Conservation (phyloP, 2,113 vertebrate species). For the Turdus rufiventris region DNA sequence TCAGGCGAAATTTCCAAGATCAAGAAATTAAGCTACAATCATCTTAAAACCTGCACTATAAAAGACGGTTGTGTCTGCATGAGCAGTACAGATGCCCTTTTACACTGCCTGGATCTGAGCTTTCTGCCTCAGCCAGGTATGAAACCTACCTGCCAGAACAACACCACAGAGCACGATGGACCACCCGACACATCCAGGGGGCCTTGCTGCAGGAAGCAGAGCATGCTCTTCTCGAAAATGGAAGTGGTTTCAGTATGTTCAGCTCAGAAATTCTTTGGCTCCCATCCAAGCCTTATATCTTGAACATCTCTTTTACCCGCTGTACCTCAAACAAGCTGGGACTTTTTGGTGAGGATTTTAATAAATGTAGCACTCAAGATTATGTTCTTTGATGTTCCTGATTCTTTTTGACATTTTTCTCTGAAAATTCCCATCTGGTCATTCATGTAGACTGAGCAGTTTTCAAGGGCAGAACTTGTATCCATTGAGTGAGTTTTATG, state of each 20-base stretch:
- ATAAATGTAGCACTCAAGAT: not conserved
- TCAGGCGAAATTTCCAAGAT: not conserved
- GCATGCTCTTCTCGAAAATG: not conserved
- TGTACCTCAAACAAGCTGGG: not conserved
- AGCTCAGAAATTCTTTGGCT: not conserved
- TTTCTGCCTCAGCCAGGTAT: not conserved
- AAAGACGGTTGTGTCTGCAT: not conserved
- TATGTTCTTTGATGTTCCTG: not conserved
- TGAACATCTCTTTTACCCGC: not conserved
- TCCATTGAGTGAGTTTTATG: not conserved
- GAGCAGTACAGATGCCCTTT: not conserved
- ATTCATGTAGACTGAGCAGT: not conserved
- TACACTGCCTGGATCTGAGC: rapidly evolving
- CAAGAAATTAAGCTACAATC: not conserved
- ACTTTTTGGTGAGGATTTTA: not conserved
- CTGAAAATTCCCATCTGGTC: not conserved
- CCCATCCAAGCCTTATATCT: not conserved
- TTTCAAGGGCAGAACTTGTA: not conserved
- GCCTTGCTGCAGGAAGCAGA: not conserved
- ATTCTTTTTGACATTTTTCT: not conserved
- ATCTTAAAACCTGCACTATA: not conserved
- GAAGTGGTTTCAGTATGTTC: not conserved
- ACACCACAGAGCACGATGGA: rapidly evolving
- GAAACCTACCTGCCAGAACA: not conserved
- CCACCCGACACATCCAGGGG: rapidly evolving